Conservation (phyloP, 2,888 invertebrate genomes). For the Lepidocyrtoides sp. region DNA sequence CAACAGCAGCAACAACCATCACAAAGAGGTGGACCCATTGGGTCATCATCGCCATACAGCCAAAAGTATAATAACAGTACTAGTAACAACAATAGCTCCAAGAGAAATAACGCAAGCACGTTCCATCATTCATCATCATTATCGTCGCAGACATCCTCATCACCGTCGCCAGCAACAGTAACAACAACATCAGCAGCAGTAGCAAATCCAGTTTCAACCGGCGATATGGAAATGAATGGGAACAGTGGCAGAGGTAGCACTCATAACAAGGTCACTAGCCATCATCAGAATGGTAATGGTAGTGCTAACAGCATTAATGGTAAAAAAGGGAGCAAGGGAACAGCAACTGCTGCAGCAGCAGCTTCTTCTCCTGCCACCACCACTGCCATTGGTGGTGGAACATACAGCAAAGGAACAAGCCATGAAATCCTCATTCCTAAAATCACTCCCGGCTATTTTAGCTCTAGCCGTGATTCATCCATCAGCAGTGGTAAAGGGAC, state of each 20-base stretch:
- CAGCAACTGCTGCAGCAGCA: background rate
- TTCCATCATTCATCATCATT: constrained; percentile 44
- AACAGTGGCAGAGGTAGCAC: constrained; percentile 10
- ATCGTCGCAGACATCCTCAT: background rate
- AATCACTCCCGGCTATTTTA: constrained; percentile 67
- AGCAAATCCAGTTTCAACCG: background rate
- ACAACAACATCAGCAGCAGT: background rate
- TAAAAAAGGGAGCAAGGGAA: constrained; percentile 25
- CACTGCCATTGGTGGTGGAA: constrained; percentile 65
- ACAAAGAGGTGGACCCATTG: background rate
- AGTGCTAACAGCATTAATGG: background rate
- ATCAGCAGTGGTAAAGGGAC: constrained; percentile 73
- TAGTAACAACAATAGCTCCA: background rate
- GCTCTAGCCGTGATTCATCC: constrained; percentile 50
- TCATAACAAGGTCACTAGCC: constrained; percentile 20
- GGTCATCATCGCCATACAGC: constrained; percentile 23
- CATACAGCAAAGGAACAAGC: constrained; percentile 82
- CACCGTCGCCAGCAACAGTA: background rate
- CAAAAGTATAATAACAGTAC: constrained; percentile 46
- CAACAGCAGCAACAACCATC: constrained; percentile 13
- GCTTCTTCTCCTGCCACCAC: constrained; percentile 37
- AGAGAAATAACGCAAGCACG: constrained; percentile 18
- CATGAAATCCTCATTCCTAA: constrained; percentile 79
- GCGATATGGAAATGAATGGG: constrained; percentile 60
- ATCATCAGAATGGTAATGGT: constrained; percentile 32